Conservation (phyloP, 2,797 vertebrate species). For the Pangasius sanitwongsei region DNA sequence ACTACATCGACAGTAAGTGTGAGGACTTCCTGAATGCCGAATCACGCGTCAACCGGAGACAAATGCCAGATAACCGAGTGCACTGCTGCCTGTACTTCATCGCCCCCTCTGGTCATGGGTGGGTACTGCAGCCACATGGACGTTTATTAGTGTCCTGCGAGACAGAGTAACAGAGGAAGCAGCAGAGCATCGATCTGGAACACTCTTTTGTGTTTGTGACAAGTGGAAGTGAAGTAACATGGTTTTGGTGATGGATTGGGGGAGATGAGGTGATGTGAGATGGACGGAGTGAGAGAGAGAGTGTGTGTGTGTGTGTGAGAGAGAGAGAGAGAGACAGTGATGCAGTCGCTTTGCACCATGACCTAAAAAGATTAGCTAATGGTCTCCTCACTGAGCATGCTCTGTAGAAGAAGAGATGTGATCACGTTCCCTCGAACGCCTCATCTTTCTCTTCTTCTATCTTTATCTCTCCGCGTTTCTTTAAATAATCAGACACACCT, state of each 20-base stretch:
- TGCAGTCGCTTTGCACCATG: slow-evolving; percentile 56
- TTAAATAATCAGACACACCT: background rate
- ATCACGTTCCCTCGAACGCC: background rate
- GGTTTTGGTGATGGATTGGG: background rate
- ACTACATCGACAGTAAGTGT: slow-evolving; percentile 80
- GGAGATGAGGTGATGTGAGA: background rate
- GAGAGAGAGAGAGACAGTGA: slow-evolving; percentile 31
- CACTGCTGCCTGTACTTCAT: slow-evolving; percentile 83
- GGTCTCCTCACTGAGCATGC: slow-evolving; percentile 64
- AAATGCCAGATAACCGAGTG: slow-evolving; percentile 80
- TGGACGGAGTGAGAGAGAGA: background rate
- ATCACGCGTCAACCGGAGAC: slow-evolving; percentile 77
- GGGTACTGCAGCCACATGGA: slow-evolving; percentile 51
- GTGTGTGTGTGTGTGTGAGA: background rate
- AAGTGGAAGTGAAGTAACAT: background rate
- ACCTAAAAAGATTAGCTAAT: slow-evolving; percentile 71
- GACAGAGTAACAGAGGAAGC: too few relatives aligned
- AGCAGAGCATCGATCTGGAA: background rate
- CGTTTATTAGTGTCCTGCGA: background rate
- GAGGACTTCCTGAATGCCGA: slow-evolving; percentile 81
- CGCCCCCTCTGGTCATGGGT: slow-evolving; percentile 80
- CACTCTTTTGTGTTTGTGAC: background rate
- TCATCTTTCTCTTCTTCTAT: background rate
- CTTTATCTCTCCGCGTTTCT: background rate
- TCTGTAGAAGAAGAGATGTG: slow-evolving; percentile 54